Evolutionary conservation across 2,797 vertebrate genomes (phyloP).

Genomic region (Orientallactaga sibirica): DNA sequence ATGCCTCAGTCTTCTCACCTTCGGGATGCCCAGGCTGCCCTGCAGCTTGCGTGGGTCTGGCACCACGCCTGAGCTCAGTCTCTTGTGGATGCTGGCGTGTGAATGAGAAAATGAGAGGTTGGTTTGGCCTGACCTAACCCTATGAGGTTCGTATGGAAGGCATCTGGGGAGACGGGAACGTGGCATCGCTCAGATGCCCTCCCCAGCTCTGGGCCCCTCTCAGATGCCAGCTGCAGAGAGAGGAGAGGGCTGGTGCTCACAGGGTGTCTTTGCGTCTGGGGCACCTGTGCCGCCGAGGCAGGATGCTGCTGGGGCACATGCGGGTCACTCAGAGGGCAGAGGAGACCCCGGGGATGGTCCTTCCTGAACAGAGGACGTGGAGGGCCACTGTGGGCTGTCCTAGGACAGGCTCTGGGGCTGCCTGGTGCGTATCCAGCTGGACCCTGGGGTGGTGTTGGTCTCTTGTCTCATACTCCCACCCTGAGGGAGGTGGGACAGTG

Average conservation of each 20-base stretch:
- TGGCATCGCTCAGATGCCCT: background rate
- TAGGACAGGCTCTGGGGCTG: background rate
- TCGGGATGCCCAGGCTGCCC: no score
- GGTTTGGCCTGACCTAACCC: no score
- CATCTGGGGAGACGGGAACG: background rate
- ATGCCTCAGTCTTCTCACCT: background rate
- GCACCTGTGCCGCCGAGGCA: no score
- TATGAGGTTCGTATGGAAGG: background rate
- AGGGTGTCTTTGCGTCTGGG: no score
- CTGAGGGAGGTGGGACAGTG: background rate
- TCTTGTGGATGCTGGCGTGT: background rate
- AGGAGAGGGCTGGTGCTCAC: no score
- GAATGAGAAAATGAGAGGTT: background rate
- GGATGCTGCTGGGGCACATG: no score
- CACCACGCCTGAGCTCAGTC: background rate
- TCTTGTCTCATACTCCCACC: no score
- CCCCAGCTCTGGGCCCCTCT: no score
- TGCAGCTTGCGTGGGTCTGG: accelerated
- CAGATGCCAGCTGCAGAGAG: background rate
- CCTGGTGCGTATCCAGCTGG: background rate
- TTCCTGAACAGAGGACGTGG: background rate
- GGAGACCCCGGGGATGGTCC: background rate
- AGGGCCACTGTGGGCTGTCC: background rate
- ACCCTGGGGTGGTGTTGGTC: no score
- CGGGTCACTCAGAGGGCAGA: no score